phyloP scores from a whole-genome alignment of 1,140 invertebrate genomes.

The Drosophila nebulosa region DNA sequence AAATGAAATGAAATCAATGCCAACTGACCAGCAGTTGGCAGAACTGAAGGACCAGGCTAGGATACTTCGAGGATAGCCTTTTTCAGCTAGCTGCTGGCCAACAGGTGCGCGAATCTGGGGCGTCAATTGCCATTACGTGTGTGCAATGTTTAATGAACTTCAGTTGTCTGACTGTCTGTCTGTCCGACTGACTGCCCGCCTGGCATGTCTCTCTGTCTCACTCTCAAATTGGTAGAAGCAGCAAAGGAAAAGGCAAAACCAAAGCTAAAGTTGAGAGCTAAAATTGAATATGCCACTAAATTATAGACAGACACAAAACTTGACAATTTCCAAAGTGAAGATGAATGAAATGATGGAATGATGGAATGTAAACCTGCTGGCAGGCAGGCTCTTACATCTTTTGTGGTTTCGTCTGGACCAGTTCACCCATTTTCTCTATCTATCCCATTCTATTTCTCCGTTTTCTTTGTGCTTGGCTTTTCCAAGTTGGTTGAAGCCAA shows the following conservation, averaged over 20 bases:
- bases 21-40: conserved; percentile 5
- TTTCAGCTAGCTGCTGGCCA: conserved; percentile 17
- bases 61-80: not conserved
- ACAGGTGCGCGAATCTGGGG: conserved; percentile 73
- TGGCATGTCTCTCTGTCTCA: not conserved
- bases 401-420: conserved; percentile 50
- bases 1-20: not conserved
- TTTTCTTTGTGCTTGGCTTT: not conserved
- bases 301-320: conserved; percentile 45
- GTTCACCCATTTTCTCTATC: conserved; percentile 29
- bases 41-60: not conserved
- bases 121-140: conserved; percentile 74
- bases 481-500: not conserved
- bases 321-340: conserved; percentile 31
- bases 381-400: conserved; percentile 55
- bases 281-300: conserved; percentile 65
- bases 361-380: not conserved
- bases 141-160: conserved; percentile 61
- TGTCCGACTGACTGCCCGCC: not conserved
- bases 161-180: conserved; percentile 11
- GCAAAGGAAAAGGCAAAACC: not conserved
- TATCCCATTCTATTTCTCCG: not conserved
- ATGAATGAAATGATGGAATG: not conserved
- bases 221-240: not conserved
- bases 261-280: not conserved